Evolutionary conservation across 2,797 vertebrate species (phyloP).

Genomic region (Rhincodon typus): DNA sequence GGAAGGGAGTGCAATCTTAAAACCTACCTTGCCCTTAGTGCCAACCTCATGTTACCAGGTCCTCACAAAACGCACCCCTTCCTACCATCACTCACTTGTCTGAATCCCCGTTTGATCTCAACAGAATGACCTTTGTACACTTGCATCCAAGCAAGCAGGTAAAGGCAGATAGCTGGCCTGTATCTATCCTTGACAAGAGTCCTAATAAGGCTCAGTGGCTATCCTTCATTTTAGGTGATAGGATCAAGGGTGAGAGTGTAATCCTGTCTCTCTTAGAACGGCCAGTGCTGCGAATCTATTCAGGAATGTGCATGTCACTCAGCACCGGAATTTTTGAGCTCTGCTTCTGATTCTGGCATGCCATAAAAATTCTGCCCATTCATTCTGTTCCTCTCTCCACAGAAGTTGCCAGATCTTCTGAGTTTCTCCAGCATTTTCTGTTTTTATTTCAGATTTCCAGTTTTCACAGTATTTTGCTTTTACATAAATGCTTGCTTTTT

Average conservation of each 20-base stretch:
- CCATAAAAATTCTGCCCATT: too few relatives aligned
- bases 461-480: not conserved
- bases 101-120: too few relatives aligned
- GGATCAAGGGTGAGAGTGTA: too few relatives aligned
- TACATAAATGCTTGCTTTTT: not conserved
- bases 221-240: not conserved
- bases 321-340: not conserved
- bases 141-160: too few relatives aligned
- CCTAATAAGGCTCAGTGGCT: not conserved
- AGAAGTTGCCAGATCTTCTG: not conserved
- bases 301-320: not conserved
- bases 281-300: not conserved
- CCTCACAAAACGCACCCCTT: too few relatives aligned
- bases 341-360: too few relatives aligned
- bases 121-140: too few relatives aligned
- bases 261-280: not conserved
- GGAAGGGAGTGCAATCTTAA: too few relatives aligned
- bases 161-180: not conserved
- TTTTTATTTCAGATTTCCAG: not conserved
- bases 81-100: too few relatives aligned
- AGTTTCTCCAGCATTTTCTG: not conserved
- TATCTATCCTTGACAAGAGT: not conserved
- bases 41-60: too few relatives aligned
- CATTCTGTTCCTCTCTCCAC: not conserved
- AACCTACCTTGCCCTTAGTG: too few relatives aligned